Base-by-base conservation (phyloP, 2,113 vertebrate genomes). In the Casuarius casuarius region DNA sequence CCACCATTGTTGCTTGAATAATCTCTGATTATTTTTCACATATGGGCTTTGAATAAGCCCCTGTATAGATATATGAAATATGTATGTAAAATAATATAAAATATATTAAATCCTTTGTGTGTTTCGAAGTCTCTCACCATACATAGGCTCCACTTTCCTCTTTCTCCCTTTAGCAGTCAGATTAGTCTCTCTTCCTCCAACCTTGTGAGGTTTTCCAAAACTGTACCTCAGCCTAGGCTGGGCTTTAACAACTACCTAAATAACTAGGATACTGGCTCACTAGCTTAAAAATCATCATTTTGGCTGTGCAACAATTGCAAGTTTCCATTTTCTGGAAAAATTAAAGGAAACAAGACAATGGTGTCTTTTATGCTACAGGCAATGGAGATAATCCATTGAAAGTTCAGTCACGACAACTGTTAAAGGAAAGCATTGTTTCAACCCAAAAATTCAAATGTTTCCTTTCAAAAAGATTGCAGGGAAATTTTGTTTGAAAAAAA, bases 251-350 rank as follows among this genome's bases (percentile, higher is more conserved):
- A 22, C 23, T 59, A 67, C 62, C 51, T 91, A 84, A 91, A 17
- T 94, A 96, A 97, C 67, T 94, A 77, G 73, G 87, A 82, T 89
- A 87, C 28, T 10, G 54, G 17, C 65, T 68, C 8, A 59, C 31
- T 62, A 58, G 54, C 35, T 96, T 29, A 88, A 94, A 96, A 94
- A 70, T 73, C 78, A 92, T 94, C 78, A 65, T 90, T 94, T 90
- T 73, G 20, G 29, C 84, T 88, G 26, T 2, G 3, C 4, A 94
- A 92, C 95, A 94, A 83, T 80, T 63, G 54, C 40, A 95, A 87
- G 19, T 87, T 95, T 94, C 82, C 11, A 20, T 95, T 92, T 94
- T 80, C 49, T 58, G 7, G 85, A 71, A 83, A 85, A 95, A 90
- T 66, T 52, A 46, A 87, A 84, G 38, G 46, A 91, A 93, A 58